A percentile compares a stretch with the other conserved stretches of the same genome.
Evolutionary conservation across 2,113 vertebrate genomes (phyloP).

Genomic region (Gopherus evgoodei): DNA sequence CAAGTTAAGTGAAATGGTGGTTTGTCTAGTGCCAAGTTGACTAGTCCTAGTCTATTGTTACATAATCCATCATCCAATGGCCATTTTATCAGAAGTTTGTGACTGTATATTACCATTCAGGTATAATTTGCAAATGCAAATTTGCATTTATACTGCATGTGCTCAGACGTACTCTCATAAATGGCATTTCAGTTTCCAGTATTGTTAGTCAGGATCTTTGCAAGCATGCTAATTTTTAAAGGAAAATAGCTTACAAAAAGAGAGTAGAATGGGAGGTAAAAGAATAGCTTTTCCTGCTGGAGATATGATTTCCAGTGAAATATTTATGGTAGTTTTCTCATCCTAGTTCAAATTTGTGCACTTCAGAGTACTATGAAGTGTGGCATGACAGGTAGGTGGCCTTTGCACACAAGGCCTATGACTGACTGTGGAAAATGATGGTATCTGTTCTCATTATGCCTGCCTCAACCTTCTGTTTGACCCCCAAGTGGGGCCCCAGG

Average conservation of each 20-base stretch:
- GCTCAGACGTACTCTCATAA: background rate
- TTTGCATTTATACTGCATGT: background rate
- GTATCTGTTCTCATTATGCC: accelerated
- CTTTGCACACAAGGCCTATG: background rate
- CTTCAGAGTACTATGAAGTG: background rate
- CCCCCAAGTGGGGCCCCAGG: too few relatives aligned
- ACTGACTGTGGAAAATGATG: background rate
- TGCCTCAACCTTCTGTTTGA: background rate
- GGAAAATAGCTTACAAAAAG: background rate
- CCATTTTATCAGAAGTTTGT: background rate
- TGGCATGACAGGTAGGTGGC: background rate
- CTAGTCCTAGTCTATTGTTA: background rate
- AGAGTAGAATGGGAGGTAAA: background rate
- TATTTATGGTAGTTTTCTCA: background rate
- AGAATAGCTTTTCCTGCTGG: background rate
- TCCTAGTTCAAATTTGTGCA: background rate
- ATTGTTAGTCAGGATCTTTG: background rate
- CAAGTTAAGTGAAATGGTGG: background rate
- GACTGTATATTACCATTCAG: background rate
- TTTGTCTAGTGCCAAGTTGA: background rate
- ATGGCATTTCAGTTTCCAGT: background rate
- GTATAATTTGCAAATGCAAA: background rate
- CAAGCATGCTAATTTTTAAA: background rate
- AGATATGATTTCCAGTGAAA: background rate
- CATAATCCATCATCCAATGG: accelerated